These are phyloP conservation scores for Thomomys bottae DNA, from an alignment of 2,113 vertebrate genomes.

Conservation along the genomic window DNA sequence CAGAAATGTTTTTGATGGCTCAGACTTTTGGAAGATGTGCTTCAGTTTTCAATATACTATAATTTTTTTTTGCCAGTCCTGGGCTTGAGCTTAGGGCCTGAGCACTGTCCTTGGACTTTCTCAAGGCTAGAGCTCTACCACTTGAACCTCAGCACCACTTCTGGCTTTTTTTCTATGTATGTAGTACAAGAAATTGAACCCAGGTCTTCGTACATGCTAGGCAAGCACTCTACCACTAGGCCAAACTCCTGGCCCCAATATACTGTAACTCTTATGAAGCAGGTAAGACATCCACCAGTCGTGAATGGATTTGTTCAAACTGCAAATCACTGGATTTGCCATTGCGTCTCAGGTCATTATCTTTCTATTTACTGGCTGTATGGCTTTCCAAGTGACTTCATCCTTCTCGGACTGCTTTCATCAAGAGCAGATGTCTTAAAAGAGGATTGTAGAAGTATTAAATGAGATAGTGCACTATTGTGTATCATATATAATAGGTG, in stretches of 20 bases:
- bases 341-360: background rate
- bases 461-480: background rate
- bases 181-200: too few relatives aligned
- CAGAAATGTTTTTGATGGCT: background rate
- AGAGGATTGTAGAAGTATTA: background rate
- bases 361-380: conserved; percentile 11
- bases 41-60: conserved; percentile 26
- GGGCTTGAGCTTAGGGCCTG: too few relatives aligned
- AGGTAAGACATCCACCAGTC: background rate
- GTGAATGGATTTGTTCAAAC: conserved; percentile 19
- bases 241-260: too few relatives aligned
- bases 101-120: too few relatives aligned
- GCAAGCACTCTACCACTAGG: too few relatives aligned
- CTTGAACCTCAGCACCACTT: too few relatives aligned
- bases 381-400: background rate
- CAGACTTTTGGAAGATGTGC: background rate
- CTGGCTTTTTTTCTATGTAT: too few relatives aligned
- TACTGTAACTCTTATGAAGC: background rate
- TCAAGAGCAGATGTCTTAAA: background rate
- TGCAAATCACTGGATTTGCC: background rate
- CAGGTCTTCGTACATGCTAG: too few relatives aligned
- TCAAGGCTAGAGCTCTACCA: too few relatives aligned
- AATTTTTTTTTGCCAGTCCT: too few relatives aligned
- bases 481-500: background rate
- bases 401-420: background rate